Base-by-base conservation (phyloP, 2,888 invertebrate genomes). In the Spodoptera exigua region DNA sequence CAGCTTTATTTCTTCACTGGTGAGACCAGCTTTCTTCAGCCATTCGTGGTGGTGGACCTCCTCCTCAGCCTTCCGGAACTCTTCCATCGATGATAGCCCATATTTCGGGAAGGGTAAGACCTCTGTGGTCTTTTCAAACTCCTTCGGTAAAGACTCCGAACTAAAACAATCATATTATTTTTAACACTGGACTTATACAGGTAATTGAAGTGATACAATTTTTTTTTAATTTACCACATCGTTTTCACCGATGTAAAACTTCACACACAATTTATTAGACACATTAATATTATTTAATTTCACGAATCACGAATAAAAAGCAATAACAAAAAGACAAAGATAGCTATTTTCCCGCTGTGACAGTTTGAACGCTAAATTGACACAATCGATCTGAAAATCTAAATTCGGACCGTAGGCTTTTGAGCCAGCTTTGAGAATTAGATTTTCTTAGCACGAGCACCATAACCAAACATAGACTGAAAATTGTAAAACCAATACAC, bases 1-100 rank as follows among this genome's bases (percentile, higher is more conserved):
- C n/a, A 95, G 67, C 71, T 92, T 87, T 16, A 95, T 89, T 82
- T 95, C 95, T 4, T 94, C 91, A 47, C 86, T 81, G 3, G 90
- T 86, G 4, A 95, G 81, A 34, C 94, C 95, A 39, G 88, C 89
- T 47, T 88, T 91, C 71, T 92, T 95, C 47, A 95, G 75, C 79
- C 85, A 84, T 81, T 95, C 95, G 39, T 90, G 76, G 72, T 89
- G 82, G 40, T 91, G 84, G 17, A 91, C 75, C 45, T 90, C 86
- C 40, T 89, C 81, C 61, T 94, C 87, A 1, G 86, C 86, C 54
- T 89, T 83, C 60, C 88, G 81, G 72, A 94, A 95, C 62, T 95
- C 89, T 72, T 90, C 77, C 32, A 93, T 80, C 10, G 91, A 87
- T 12, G 90, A 89, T 55, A 94, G 71, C 5, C 95, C 95, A 78